phyloP scores from a whole-genome alignment of 2,113 vertebrate genomes.

The Ammodytes marinus region DNA sequence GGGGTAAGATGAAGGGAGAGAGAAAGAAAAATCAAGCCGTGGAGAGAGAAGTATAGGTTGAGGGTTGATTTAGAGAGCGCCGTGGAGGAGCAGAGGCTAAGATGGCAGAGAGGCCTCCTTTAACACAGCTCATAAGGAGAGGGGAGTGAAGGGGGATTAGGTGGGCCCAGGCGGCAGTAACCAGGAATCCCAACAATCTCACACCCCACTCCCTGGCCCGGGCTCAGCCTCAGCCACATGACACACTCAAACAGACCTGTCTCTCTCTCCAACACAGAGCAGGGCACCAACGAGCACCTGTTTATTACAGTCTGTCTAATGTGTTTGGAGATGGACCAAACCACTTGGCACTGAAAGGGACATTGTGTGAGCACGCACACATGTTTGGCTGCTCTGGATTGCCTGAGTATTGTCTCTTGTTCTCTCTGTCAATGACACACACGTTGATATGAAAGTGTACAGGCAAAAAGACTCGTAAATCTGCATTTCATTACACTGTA shows the following conservation, averaged over 20 bases:
- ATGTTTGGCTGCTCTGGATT: constrained; percentile 36
- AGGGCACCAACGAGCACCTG: constrained; percentile 73
- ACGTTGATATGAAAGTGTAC: background rate
- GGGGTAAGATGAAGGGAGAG: constrained; percentile 33
- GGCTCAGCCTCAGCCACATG: constrained; percentile 76
- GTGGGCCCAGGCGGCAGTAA: constrained; percentile 79
- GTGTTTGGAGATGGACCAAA: constrained; percentile 51
- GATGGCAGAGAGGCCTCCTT: constrained; percentile 77
- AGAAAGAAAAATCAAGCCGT: constrained; percentile 32
- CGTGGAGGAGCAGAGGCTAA: constrained; percentile 71
- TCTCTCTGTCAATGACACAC: constrained; percentile 10
- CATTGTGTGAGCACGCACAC: constrained; percentile 51
- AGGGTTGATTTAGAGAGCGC: constrained; percentile 70
- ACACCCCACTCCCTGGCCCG: constrained; percentile 77
- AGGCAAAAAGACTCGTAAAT: constrained; percentile 5
- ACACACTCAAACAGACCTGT: constrained; percentile 69
- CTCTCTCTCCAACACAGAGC: constrained; percentile 54
- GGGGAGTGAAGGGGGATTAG: constrained; percentile 78
- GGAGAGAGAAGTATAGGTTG: constrained; percentile 38
- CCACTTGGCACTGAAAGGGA: constrained; percentile 49
- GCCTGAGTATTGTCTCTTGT: constrained; percentile 21
- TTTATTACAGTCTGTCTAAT: constrained; percentile 68
- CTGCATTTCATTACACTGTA: background rate
- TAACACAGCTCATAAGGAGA: constrained; percentile 70
- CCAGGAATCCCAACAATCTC: constrained; percentile 84